phyloP scores from a whole-genome alignment of 2,797 vertebrate genomes.

The Harpagifer antarcticus region DNA sequence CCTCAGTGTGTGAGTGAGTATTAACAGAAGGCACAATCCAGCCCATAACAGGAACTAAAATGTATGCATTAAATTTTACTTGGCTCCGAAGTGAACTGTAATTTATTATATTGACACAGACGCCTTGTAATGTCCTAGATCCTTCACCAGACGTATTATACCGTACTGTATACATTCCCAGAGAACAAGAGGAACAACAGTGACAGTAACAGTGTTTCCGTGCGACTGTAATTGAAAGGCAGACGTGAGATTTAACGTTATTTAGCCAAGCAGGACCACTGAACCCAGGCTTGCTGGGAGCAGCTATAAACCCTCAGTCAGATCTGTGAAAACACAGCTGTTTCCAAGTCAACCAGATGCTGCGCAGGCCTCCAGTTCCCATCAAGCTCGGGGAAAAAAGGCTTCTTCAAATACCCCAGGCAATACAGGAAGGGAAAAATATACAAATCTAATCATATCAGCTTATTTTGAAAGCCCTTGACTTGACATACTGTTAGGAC shows the following conservation, averaged over 20 bases:
- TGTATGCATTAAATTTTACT: neutral
- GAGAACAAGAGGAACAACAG: slow-evolving; percentile 39
- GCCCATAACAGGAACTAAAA: slow-evolving; percentile 4
- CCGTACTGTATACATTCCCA: slow-evolving; percentile 19
- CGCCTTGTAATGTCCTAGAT: slow-evolving; percentile 12
- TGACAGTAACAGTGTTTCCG: slow-evolving; percentile 51
- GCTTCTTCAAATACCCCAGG: slow-evolving; percentile 65
- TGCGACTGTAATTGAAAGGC: slow-evolving; percentile 27
- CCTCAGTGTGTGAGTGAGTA: neutral
- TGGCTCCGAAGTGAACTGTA: slow-evolving; percentile 16
- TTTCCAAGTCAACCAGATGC: slow-evolving; percentile 84
- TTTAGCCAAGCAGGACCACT: slow-evolving; percentile 69
- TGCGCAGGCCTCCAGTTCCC: slow-evolving; percentile 72
- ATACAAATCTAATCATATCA: slow-evolving; percentile 67
- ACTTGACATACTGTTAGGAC: slow-evolving; percentile 21
- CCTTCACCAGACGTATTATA: slow-evolving; percentile 9
- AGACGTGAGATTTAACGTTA: slow-evolving; percentile 73
- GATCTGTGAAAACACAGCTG: slow-evolving; percentile 83
- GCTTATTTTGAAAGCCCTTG: slow-evolving; percentile 43
- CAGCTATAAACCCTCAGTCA: slow-evolving; percentile 74
- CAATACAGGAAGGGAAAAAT: slow-evolving; percentile 62
- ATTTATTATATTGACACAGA: slow-evolving; percentile 24
- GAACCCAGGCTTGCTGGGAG: slow-evolving; percentile 67
- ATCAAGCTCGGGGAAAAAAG: slow-evolving; percentile 57
- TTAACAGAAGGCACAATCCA: neutral